These are phyloP conservation scores for Ptilorrhoa leucosticta DNA, from an alignment of 2,113 vertebrate species.

Conservation along the genomic window DNA sequence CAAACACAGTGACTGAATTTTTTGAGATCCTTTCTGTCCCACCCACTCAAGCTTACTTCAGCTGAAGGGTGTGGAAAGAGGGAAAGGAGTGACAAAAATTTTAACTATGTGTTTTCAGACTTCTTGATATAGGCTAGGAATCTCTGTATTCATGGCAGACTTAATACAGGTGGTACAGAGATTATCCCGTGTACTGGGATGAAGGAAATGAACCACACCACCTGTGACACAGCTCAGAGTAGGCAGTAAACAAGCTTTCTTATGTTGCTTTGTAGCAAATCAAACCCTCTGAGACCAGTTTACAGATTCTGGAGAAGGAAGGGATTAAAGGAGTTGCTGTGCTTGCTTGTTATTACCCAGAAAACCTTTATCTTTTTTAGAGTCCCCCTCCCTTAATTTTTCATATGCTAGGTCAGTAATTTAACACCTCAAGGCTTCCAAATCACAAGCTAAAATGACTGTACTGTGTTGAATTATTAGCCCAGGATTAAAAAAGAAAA, in stretches of 20 bases:
- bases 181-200: neutral
- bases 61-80: neutral
- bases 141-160: neutral
- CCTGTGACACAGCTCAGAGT: constrained; percentile 10
- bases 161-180: constrained; percentile 12
- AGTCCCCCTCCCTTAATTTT: constrained; percentile 26
- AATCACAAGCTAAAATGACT: constrained; percentile 71
- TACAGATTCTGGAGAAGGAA: constrained; percentile 49
- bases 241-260: neutral
- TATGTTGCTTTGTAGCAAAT: constrained; percentile 13
- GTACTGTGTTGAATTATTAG: constrained; percentile 68
- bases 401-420: constrained; percentile 70
- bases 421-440: constrained; percentile 72
- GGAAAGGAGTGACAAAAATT: neutral
- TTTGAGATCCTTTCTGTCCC: constrained; percentile 22
- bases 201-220: constrained; percentile 4
- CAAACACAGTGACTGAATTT: neutral
- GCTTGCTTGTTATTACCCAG: constrained; percentile 46
- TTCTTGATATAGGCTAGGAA: neutral
- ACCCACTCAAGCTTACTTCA: neutral
- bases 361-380: constrained; percentile 69
- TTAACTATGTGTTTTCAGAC: neutral
- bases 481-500: constrained; percentile 50
- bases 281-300: constrained; percentile 18
- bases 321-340: constrained; percentile 62